phyloP scores from a whole-genome alignment of 2,797 vertebrate species.

The Sparus aurata region DNA sequence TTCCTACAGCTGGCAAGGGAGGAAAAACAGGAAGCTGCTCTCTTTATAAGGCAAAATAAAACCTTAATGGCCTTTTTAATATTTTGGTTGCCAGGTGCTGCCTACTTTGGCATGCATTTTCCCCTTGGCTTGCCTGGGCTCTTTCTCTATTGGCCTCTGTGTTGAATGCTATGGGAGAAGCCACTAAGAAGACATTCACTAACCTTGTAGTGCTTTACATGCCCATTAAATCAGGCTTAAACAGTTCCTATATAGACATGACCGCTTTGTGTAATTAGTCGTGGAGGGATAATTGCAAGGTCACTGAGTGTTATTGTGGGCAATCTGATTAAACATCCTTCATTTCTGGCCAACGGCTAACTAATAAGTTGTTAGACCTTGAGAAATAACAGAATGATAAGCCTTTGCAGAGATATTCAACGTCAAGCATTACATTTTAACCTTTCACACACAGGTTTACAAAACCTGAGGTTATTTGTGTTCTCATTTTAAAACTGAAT shows the following conservation, averaged over 20 bases:
- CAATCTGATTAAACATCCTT: constrained; percentile 64
- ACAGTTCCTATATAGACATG: constrained; percentile 64
- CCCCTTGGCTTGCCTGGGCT: constrained; percentile 34
- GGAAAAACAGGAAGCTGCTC: constrained; percentile 69
- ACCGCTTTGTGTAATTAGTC: constrained; percentile 69
- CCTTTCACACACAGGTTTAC: constrained; percentile 15
- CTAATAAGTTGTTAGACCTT: constrained; percentile 58
- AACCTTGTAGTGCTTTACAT: constrained; percentile 72
- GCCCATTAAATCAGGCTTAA: constrained; percentile 76
- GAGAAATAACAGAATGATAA: constrained; percentile 52
- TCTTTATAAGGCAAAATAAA: constrained; percentile 75
- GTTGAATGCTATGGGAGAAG: constrained; percentile 63
- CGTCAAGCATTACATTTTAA: constrained; percentile 35
- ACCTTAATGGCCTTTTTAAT: constrained; percentile 71
- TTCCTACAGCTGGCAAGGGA: constrained; percentile 34
- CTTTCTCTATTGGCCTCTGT: constrained; percentile 46
- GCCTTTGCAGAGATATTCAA: constrained; percentile 31
- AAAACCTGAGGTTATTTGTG: constrained; percentile 18
- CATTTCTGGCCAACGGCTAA: constrained; percentile 38
- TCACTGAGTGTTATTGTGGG: constrained; percentile 62
- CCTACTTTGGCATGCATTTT: constrained; percentile 66
- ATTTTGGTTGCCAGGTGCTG: constrained; percentile 76
- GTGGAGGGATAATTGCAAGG: constrained; percentile 68
- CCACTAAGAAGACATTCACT: constrained; percentile 62
- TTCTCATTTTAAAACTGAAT: constrained; percentile 27